Evolutionary conservation across 2,888 invertebrate species (phyloP), one percentile per base, ranked within the genome.

Genomic region (Cistogaster globosa): DNA sequence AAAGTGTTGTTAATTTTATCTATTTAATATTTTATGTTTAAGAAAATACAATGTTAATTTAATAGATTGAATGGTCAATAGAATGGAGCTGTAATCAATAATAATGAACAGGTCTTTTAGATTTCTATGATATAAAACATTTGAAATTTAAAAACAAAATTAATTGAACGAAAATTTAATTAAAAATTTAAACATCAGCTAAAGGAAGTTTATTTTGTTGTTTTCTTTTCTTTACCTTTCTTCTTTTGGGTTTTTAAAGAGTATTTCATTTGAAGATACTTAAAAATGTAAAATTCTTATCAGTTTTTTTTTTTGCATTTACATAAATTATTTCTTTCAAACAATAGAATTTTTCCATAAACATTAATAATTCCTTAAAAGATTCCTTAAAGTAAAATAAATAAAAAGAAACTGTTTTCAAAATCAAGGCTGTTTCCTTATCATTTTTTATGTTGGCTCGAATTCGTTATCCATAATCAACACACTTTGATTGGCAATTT

Each of bases 401-500:
- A 42, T 42, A 12, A 12, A 12, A 2, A 3, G 6, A n/a, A 36
- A 58, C 1, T 60, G 4, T 32, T 16, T 38, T 26, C 18, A 68
- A 68, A 53, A 68, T 58, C 53, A 78, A 53, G 42, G 20, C 69
- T 51, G 48, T 22, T 53, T 36, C 16, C 32, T 32, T 63, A 55
- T 18, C 14, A 18, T 65, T 20, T 38, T 2, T 53, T n/a, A 16
- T 38, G 0, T 26, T 2, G 32, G 20, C 16, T 14, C 22, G 53
- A 55, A 55, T 75, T 62, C 12, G 9, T 22, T 68, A 2, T 38
- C 8, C 42, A 68, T 82, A 48, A 76, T 69, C 63, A 57, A 26
- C 22, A 58, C 51, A 58, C 58, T 65, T 62, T 69, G 81, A 75
- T 69, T 75, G 75, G 48, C 48, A 82, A 71, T 69, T 82, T 57